phyloP scores from a whole-genome alignment of 2,113 vertebrate genomes.

The Ochotona curzoniae region DNA sequence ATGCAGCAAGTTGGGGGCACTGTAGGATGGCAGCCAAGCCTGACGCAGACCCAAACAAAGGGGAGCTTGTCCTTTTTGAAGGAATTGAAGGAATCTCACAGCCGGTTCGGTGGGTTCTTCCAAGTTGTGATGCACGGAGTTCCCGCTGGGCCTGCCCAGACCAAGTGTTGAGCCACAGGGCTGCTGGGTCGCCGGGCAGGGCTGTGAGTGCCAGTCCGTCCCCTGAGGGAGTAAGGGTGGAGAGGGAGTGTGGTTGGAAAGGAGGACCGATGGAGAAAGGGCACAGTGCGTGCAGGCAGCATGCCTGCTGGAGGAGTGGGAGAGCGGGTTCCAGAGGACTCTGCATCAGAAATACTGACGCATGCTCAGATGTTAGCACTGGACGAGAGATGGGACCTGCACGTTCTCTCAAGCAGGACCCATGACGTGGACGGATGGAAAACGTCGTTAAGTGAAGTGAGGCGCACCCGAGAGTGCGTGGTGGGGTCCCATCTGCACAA shows the following conservation, averaged over 20 bases:
- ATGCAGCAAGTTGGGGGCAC: constrained; percentile 54
- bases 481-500: background rate
- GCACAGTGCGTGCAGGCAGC: too few species aligned
- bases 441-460: background rate
- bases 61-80: constrained; percentile 52
- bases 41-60: constrained; percentile 69
- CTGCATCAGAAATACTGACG: background rate
- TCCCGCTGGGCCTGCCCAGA: background rate
- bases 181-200: background rate
- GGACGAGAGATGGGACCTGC: too few species aligned
- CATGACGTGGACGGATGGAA: background rate
- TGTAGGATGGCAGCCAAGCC: background rate
- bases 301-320: background rate
- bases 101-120: constrained; percentile 6
- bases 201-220: background rate
- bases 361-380: too few species aligned
- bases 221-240: background rate
- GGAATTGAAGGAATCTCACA: constrained; percentile 68
- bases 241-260: background rate
- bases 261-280: background rate
- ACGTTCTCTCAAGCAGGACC: background rate
- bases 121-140: background rate
- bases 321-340: background rate
- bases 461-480: background rate
- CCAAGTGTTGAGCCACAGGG: background rate